These are phyloP conservation scores for Callinectes sapidus DNA, from an alignment of 2,888 invertebrate genomes.

Conservation along the genomic window DNA sequence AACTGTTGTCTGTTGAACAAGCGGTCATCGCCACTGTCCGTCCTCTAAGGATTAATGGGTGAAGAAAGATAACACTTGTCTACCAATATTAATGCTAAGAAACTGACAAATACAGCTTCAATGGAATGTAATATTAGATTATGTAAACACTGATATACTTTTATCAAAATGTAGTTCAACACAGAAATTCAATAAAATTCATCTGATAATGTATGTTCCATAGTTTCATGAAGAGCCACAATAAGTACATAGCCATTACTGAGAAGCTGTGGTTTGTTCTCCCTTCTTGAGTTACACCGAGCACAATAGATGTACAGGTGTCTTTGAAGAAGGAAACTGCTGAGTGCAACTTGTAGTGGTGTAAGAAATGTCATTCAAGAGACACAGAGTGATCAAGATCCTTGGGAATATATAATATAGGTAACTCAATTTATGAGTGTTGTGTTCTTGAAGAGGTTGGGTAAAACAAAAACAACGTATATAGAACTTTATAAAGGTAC, in stretches of 20 bases:
- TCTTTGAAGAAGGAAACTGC: conserved; percentile 9
- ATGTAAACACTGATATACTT: too few species aligned
- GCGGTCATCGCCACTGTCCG: too few species aligned
- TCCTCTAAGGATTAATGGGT: too few species aligned
- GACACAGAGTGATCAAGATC: background rate
- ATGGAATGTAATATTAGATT: too few species aligned
- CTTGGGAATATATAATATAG: background rate
- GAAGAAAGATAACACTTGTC: too few species aligned
- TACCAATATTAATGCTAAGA: too few species aligned
- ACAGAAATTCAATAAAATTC: background rate
- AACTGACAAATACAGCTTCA: too few species aligned
- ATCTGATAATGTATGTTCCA: conserved; percentile 6
- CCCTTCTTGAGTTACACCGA: conserved; percentile 38
- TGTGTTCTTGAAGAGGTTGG: too few species aligned
- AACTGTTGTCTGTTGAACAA: too few species aligned
- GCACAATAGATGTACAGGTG: conserved; percentile 36
- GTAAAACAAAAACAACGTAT: too few species aligned
- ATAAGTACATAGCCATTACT: background rate
- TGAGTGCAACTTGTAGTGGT: background rate
- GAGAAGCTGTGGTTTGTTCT: conserved; percentile 25
- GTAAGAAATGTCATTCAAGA: background rate
- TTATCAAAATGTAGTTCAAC: background rate
- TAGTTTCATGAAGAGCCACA: background rate
- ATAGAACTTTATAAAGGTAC: too few species aligned
- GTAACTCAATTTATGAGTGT: too few species aligned